Evolutionary conservation across 2,113 vertebrate species (phyloP).

Genomic region (Onychostruthus taczanowskii): DNA sequence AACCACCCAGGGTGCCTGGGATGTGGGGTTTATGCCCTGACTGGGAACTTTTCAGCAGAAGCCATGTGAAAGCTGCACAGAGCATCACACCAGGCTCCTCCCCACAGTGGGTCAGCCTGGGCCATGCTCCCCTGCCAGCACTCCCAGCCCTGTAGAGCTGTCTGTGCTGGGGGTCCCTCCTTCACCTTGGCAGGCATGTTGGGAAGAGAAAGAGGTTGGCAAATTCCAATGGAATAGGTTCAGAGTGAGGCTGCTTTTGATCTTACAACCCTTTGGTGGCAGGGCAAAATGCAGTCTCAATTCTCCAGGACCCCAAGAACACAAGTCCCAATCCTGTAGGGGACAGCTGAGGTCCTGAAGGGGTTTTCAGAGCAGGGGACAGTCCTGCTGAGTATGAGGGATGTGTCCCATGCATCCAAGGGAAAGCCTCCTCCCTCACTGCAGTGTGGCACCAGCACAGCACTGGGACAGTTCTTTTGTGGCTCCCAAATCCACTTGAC

Average conservation of each 20-base stretch:
- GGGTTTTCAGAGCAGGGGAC: background rate
- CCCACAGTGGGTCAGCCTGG: background rate
- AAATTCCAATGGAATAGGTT: background rate
- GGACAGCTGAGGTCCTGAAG: background rate
- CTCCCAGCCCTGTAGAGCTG: background rate
- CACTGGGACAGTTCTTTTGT: background rate
- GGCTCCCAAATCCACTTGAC: background rate
- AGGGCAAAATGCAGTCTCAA: background rate
- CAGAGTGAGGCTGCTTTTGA: background rate
- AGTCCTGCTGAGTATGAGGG: background rate
- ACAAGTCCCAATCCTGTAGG: rapidly evolving
- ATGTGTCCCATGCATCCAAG: background rate
- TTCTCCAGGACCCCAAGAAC: background rate
- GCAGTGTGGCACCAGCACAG: background rate
- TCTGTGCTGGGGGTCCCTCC: background rate
- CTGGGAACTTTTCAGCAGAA: background rate
- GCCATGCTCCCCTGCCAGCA: background rate
- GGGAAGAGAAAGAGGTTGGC: background rate
- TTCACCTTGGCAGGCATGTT: background rate
- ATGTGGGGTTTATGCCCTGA: background rate
- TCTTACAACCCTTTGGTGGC: rapidly evolving
- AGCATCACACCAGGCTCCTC: background rate
- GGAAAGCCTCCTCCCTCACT: background rate
- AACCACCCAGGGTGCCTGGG: background rate
- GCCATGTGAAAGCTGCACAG: background rate